Conservation (phyloP, 1,140 invertebrate genomes). For the Himalopsyche phryganea region DNA sequence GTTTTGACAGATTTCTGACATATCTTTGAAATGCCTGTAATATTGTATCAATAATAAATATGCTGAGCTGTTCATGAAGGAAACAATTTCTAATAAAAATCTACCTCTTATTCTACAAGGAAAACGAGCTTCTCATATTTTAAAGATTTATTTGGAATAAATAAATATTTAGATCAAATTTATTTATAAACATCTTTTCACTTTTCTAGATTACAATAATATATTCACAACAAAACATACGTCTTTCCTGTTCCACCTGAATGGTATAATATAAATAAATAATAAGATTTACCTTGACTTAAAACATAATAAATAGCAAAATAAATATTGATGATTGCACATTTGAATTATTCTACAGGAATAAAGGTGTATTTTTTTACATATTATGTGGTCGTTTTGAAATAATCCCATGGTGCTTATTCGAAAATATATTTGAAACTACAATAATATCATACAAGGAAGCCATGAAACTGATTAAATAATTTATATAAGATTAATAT, state of each 20-base stretch:
- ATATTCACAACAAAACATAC: neutral
- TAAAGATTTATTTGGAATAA: conserved; percentile 3
- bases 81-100: too few species aligned
- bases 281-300: neutral
- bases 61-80: too few species aligned
- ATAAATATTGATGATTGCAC: neutral
- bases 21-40: too few species aligned
- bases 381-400: neutral
- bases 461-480: too few species aligned
- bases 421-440: too few species aligned
- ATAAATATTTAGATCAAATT: conserved; percentile 1
- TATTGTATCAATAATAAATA: too few species aligned
- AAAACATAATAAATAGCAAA: neutral
- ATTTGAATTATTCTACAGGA: neutral
- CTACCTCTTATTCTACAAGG: too few species aligned
- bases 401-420: too few species aligned
- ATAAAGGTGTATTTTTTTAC: neutral
- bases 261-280: neutral
- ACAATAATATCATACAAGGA: too few species aligned
- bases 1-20: too few species aligned
- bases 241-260: neutral
- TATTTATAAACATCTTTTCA: neutral
- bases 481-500: too few species aligned
- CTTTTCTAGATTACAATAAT: neutral
- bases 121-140: too few species aligned